Evolutionary conservation across 1,140 invertebrate species (phyloP).

Genomic region (Antheraea mylitta): DNA sequence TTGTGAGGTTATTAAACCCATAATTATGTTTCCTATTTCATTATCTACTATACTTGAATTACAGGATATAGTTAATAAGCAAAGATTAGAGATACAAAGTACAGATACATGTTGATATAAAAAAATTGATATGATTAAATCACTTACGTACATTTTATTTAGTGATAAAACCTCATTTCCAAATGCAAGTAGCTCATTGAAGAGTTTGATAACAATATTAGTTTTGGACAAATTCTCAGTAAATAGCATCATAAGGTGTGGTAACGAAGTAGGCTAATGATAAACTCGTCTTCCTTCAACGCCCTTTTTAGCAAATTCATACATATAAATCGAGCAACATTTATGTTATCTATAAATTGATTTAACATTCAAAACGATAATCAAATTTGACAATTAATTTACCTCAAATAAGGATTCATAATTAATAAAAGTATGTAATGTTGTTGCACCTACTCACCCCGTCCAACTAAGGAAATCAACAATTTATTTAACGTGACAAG

Average conservation of each 20-base stretch:
- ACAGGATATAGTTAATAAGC: not conserved
- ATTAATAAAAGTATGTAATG: slow-evolving; percentile 50
- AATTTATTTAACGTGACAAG: slow-evolving; percentile 46
- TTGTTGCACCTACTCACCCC: slow-evolving; percentile 61
- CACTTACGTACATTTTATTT: not conserved
- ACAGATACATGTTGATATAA: not conserved
- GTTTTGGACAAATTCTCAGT: not conserved
- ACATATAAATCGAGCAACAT: slow-evolving; percentile 9
- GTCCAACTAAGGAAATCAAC: slow-evolving; percentile 70
- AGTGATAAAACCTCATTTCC: slow-evolving; percentile 8
- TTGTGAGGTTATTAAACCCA: not conserved
- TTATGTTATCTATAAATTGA: not conserved
- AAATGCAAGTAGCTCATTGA: not conserved
- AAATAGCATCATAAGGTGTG: slow-evolving; percentile 23
- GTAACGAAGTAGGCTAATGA: slow-evolving; percentile 31
- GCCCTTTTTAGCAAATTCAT: slow-evolving; percentile 31
- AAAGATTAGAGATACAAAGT: not conserved
- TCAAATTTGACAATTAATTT: not conserved
- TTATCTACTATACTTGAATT: not conserved
- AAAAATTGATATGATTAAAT: not conserved
- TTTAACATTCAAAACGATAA: not conserved
- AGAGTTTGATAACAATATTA: slow-evolving; percentile 6
- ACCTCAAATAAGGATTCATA: slow-evolving; percentile 22
- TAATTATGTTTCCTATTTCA: not conserved
- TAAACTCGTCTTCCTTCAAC: slow-evolving; percentile 40